Evolutionary conservation across 2,888 invertebrate species (phyloP).

Genomic region (Disparrhopalites patrizii): DNA sequence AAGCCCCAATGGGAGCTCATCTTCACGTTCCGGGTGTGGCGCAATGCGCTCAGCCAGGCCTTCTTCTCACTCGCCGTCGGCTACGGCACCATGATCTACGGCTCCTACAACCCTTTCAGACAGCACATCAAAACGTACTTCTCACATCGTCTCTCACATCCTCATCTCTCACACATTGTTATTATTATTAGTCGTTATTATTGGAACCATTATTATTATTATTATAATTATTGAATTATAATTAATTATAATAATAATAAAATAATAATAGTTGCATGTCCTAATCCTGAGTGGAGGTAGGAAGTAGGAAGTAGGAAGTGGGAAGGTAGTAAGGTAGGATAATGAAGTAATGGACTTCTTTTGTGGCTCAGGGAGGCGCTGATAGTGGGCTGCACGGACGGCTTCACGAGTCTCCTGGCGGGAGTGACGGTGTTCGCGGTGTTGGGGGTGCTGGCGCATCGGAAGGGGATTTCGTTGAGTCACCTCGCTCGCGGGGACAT

Average conservation of each 20-base stretch:
- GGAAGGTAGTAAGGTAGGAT: too few relatives aligned
- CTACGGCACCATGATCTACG: conserved; percentile 22
- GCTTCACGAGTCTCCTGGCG: conserved; percentile 3
- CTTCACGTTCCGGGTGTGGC: not conserved
- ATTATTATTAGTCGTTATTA: too few relatives aligned
- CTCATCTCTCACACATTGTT: too few relatives aligned
- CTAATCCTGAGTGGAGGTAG: too few relatives aligned
- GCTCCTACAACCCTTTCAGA: conserved; percentile 19
- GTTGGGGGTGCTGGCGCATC: conserved; percentile 4
- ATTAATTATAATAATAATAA: not conserved
- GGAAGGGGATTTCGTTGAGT: not conserved
- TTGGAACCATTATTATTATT: not conserved
- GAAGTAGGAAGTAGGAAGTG: too few relatives aligned
- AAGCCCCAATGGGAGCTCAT: conserved; percentile 67
- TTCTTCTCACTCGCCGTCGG: conserved; percentile 23
- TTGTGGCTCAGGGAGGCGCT: conserved; percentile 17
- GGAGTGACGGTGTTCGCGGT: conserved; percentile 13
- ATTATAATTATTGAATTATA: not conserved
- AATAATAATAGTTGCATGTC: not conserved
- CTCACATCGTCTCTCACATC: too few relatives aligned
- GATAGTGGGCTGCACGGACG: conserved; percentile 3
- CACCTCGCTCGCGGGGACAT: not conserved
- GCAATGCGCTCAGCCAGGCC: conserved; percentile 9
- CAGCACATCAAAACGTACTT: conserved; percentile 4
- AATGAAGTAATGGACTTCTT: too few relatives aligned